These are phyloP conservation scores for Micoletzkya japonica DNA, from an alignment of 2,888 invertebrate genomes.

Conservation along the genomic window DNA sequence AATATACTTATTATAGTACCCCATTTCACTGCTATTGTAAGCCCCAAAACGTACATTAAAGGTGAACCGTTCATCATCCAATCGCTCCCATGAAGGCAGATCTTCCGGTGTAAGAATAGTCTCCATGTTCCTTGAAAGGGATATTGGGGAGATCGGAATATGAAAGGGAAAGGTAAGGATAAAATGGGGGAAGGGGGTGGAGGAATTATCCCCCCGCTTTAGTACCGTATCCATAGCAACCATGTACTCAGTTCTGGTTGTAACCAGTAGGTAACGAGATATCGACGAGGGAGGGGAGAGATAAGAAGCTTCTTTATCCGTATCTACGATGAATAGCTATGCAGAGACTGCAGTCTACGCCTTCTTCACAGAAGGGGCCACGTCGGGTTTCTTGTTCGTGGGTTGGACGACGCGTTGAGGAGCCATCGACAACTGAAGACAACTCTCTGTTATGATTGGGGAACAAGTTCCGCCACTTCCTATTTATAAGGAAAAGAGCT, in stretches of 20 bases:
- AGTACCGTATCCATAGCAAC: neutral
- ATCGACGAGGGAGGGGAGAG: neutral
- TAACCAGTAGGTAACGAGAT: constrained; percentile 3
- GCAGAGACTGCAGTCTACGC: constrained; percentile 4
- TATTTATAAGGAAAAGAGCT: no score
- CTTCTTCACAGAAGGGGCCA: constrained; percentile 44
- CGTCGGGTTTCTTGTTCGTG: constrained; percentile 54
- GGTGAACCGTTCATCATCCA: neutral
- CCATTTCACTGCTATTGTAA: neutral
- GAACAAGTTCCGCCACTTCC: no score
- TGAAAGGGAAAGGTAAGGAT: neutral
- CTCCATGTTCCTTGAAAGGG: neutral
- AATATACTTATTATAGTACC: neutral
- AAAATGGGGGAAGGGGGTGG: neutral
- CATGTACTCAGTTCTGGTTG: neutral
- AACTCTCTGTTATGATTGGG: no score
- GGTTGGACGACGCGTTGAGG: constrained; percentile 57
- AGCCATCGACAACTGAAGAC: constrained; percentile 48
- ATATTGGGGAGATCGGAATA: neutral
- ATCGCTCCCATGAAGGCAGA: constrained; percentile 2
- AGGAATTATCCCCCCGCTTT: no score
- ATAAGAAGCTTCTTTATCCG: constrained; percentile 1
- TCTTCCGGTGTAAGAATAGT: neutral
- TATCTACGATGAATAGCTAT: neutral
- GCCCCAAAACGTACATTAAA: neutral